Conservation (phyloP, 2,888 invertebrate species). For the Pammene aurita region DNA sequence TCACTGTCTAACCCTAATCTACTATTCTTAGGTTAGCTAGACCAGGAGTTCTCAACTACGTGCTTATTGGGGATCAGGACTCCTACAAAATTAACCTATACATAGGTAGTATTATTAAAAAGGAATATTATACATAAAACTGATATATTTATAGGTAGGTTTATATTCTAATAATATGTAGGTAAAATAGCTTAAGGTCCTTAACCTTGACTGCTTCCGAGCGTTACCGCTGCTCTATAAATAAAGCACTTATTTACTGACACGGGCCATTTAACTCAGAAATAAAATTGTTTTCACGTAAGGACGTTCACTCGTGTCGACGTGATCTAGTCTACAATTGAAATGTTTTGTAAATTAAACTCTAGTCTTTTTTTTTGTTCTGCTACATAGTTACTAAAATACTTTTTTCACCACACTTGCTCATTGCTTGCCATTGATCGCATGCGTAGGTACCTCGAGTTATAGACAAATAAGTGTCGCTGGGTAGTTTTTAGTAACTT, state of each 20-base stretch:
- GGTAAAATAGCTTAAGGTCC: slow-evolving; percentile 7
- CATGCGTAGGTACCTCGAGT: too few relatives aligned
- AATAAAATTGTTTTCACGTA: slow-evolving; percentile 34
- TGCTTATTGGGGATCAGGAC: too few relatives aligned
- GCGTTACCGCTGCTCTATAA: slow-evolving; percentile 35
- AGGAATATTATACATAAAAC: too few relatives aligned
- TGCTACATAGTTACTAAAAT: not conserved
- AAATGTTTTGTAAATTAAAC: not conserved
- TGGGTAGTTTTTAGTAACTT: too few relatives aligned
- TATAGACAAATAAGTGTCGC: too few relatives aligned
- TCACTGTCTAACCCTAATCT: slow-evolving; percentile 20
- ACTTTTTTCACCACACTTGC: not conserved
- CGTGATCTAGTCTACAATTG: slow-evolving; percentile 10
- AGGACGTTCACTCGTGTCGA: slow-evolving; percentile 35
- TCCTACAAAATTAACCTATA: too few relatives aligned
- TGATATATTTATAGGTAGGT: too few relatives aligned
- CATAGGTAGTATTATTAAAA: too few relatives aligned
- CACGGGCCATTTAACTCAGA: slow-evolving; percentile 39
- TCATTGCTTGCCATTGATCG: too few relatives aligned
- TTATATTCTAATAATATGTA: too few relatives aligned
- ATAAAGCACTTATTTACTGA: slow-evolving; percentile 37
- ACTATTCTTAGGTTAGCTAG: not conserved
- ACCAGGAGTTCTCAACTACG: not conserved
- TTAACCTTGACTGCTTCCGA: slow-evolving; percentile 31
- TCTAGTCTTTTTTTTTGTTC: not conserved